Evolutionary conservation across 2,113 vertebrate genomes (phyloP).

Genomic region (Rhinoptilus africanus): DNA sequence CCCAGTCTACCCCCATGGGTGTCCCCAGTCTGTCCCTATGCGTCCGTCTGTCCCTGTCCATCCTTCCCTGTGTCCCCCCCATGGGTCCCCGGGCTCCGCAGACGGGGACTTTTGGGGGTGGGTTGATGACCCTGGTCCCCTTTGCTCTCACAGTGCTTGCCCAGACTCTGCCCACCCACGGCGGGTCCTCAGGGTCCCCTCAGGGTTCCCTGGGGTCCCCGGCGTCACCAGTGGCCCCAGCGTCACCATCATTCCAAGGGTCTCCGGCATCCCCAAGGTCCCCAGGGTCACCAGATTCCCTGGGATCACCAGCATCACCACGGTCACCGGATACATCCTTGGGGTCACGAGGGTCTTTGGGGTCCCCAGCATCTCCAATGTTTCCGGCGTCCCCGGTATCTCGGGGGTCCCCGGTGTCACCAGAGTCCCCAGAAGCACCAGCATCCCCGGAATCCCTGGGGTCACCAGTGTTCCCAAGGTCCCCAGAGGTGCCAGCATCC

Average conservation of each 20-base stretch:
- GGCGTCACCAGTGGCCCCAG: neutral
- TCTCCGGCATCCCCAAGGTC: neutral
- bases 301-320: neutral
- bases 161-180: neutral
- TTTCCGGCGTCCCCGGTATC: neutral
- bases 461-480: neutral
- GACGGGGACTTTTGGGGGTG: accelerated
- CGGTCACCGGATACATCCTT: neutral
- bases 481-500: neutral
- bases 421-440: neutral
- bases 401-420: neutral
- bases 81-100: neutral
- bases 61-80: neutral
- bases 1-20: neutral
- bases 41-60: neutral
- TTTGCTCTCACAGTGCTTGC: slow-evolving; percentile 12
- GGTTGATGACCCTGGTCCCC: neutral
- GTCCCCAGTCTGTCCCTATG: neutral
- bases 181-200: neutral
- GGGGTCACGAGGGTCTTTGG: neutral
- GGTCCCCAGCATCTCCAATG: neutral
- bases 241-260: neutral
- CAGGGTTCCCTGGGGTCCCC: neutral
- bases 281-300: neutral
- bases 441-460: neutral